These are phyloP conservation scores for Aphis gossypii DNA, from an alignment of 1,140 invertebrate species.

Conservation along the genomic window DNA sequence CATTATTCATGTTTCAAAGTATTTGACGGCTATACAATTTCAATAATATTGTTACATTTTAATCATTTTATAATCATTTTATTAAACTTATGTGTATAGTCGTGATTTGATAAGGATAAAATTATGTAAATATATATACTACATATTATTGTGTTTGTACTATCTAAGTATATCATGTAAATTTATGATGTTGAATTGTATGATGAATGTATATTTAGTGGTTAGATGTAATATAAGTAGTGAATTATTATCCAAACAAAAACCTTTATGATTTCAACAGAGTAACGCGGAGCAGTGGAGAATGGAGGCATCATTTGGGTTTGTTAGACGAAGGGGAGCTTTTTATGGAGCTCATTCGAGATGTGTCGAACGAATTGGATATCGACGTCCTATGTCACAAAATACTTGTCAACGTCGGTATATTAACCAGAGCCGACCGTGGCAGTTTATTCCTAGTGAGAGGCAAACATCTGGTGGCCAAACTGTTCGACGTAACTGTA, in stretches of 20 bases:
- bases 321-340: conserved; percentile 80
- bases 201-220: neutral
- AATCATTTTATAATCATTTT: neutral
- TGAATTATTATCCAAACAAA: neutral
- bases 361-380: conserved; percentile 91
- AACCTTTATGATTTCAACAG: conserved; percentile 18
- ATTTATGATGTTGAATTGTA: neutral
- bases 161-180: neutral
- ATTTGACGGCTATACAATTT: neutral
- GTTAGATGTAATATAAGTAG: neutral
- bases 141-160: neutral
- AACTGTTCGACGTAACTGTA: conserved; percentile 89
- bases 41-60: neutral
- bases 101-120: neutral
- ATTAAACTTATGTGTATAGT: neutral
- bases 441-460: conserved; percentile 88
- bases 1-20: neutral
- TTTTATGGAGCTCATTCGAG: conserved; percentile 91
- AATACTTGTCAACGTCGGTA: conserved; percentile 88
- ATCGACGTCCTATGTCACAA: conserved; percentile 93
- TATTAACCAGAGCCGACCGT: conserved; percentile 85
- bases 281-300: conserved; percentile 60
- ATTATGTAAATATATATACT: neutral
- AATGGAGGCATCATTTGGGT: conserved; percentile 68
- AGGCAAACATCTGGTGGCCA: conserved; percentile 85